These are phyloP conservation scores for Rhynchotus rufescens DNA, from an alignment of 2,797 vertebrate genomes.

Conservation along the genomic window DNA sequence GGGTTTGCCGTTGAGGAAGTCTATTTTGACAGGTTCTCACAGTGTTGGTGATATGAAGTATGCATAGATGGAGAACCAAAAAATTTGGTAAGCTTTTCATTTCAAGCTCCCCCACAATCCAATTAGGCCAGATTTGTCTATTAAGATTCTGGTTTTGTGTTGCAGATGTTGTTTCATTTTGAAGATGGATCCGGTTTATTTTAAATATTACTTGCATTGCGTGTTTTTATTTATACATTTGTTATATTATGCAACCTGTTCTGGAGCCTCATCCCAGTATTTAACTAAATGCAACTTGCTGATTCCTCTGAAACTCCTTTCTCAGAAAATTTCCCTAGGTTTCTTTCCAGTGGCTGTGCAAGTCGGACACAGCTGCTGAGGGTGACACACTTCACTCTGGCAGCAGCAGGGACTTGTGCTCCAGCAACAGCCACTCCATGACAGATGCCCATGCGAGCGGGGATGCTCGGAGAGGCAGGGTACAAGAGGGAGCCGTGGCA, in stretches of 20 bases:
- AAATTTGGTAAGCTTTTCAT: slow-evolving; percentile 6
- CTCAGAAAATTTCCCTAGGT: not conserved
- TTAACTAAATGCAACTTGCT: not conserved
- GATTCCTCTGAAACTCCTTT: not conserved
- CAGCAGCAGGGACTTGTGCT: not conserved
- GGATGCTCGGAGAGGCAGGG: not conserved
- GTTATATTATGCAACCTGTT: fast-evolving
- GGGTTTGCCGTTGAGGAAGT: not conserved
- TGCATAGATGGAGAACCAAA: not conserved
- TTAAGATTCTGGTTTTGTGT: not conserved
- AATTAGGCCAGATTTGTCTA: not conserved
- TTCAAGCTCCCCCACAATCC: not conserved
- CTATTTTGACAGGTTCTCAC: slow-evolving; percentile 10
- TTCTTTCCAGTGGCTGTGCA: not conserved
- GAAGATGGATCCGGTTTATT: not conserved
- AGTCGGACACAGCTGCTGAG: not conserved
- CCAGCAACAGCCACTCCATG: not conserved
- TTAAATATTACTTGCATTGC: not conserved
- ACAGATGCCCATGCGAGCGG: not conserved
- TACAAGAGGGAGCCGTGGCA: not conserved
- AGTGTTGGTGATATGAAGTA: not conserved
- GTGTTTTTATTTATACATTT: not conserved
- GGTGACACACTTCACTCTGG: not conserved
- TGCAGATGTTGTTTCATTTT: not conserved
- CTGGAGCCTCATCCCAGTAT: not conserved